phyloP scores from a whole-genome alignment of 2,888 invertebrate genomes.

The Timema cristinae region DNA sequence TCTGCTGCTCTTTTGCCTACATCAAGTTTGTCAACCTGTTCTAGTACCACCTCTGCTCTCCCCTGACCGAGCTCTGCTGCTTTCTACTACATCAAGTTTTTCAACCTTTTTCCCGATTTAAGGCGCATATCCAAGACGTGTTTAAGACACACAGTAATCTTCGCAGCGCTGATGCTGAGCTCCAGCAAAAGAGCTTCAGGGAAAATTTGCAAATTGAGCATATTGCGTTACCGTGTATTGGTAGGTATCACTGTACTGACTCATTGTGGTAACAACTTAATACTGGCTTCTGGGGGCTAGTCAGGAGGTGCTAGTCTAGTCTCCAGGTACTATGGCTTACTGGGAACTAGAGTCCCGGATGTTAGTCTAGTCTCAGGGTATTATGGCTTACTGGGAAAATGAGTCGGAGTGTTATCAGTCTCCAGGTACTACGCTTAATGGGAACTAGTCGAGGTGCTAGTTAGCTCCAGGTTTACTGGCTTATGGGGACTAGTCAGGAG shows the following conservation, averaged over 20 bases:
- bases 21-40: slow-evolving; percentile 98
- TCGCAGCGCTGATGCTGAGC: slow-evolving; percentile 94
- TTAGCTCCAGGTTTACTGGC: too few relatives aligned
- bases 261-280: too few relatives aligned
- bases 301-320: too few relatives aligned
- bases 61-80: slow-evolving; percentile 93
- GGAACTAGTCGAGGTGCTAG: too few relatives aligned
- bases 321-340: too few relatives aligned
- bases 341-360: too few relatives aligned
- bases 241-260: slow-evolving; percentile 40
- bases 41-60: slow-evolving; percentile 91
- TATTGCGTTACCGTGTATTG: slow-evolving; percentile 92
- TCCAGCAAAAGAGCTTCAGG: slow-evolving; percentile 96
- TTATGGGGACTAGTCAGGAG: too few relatives aligned
- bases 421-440: too few relatives aligned
- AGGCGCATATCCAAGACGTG: slow-evolving; percentile 91
- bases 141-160: slow-evolving; percentile 92
- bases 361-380: too few relatives aligned
- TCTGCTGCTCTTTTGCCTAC: slow-evolving; percentile 92
- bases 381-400: too few relatives aligned
- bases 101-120: slow-evolving; percentile 98
- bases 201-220: slow-evolving; percentile 96
- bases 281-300: too few relatives aligned
- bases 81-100: slow-evolving; percentile 98
- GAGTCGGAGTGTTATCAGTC: too few relatives aligned